Evolutionary conservation across 2,888 invertebrate species (phyloP).

Genomic region (Netelia melanura): DNA sequence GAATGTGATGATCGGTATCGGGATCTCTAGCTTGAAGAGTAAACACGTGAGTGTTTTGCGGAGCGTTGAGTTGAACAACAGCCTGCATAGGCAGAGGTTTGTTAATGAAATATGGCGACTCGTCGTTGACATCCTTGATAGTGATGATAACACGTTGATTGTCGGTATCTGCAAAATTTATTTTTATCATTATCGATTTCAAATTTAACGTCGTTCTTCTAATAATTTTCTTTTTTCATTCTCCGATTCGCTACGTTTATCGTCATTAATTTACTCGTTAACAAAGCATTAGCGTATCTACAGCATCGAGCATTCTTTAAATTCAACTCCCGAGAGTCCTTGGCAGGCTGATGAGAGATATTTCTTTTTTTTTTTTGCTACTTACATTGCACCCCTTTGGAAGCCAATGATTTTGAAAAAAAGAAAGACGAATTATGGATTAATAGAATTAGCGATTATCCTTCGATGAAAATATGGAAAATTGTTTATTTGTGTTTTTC

Average conservation of each 20-base stretch:
- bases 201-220: neutral
- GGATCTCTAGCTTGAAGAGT: constrained; percentile 99
- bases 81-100: constrained; percentile 98
- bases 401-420: constrained; percentile 79
- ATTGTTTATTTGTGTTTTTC: neutral
- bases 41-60: constrained; percentile 97
- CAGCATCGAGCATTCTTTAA: constrained; percentile 42
- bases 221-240: neutral
- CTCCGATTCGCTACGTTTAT: constrained; percentile 1
- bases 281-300: constrained; percentile 53
- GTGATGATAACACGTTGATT: constrained; percentile 97
- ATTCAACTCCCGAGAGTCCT: constrained; percentile 23
- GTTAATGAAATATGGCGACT: constrained; percentile 98
- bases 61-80: constrained; percentile 97
- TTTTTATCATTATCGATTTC: constrained; percentile 5
- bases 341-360: constrained; percentile 45
- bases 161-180: constrained; percentile 92
- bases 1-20: constrained; percentile 97
- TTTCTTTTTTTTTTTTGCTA: constrained; percentile 71
- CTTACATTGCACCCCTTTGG: constrained; percentile 84
- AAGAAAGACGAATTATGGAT: constrained; percentile 70
- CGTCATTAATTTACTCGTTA: constrained; percentile 1
- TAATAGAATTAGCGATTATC: constrained; percentile 55
- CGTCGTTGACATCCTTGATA: constrained; percentile 98
- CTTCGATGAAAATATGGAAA: neutral